These are phyloP conservation scores for Atethmia centrago DNA, from an alignment of 2,888 invertebrate genomes.

Conservation along the genomic window DNA sequence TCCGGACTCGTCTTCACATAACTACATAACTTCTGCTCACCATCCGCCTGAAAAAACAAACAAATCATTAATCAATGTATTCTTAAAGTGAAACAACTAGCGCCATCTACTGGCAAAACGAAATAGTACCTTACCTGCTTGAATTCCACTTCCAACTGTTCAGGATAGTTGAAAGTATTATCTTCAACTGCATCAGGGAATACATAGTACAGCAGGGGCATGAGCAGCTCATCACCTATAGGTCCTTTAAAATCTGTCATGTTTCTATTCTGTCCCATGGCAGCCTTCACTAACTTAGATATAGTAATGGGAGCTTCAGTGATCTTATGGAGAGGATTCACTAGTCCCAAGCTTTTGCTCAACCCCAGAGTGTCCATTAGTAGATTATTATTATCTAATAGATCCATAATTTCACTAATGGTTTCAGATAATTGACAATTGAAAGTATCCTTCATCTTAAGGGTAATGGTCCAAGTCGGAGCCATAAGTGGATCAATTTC, in stretches of 20 bases:
- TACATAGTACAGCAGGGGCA: conserved; percentile 94
- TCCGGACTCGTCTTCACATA: conserved; percentile 94
- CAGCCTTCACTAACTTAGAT: conserved; percentile 90
- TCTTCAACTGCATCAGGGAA: conserved; percentile 96
- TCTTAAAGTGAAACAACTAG: conserved; percentile 29
- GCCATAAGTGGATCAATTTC: conserved; percentile 96
- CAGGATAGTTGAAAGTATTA: conserved; percentile 89
- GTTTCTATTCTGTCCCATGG: conserved; percentile 87
- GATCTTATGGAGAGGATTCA: conserved; percentile 92
- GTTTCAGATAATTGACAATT: conserved; percentile 95
- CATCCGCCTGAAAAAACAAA: conserved; percentile 85
- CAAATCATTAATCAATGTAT: background rate
- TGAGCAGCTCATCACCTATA: conserved; percentile 93
- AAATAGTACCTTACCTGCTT: conserved; percentile 75
- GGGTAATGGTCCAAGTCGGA: conserved; percentile 94
- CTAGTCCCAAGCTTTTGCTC: conserved; percentile 86
- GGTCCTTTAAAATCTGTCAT: conserved; percentile 93
- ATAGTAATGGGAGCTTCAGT: conserved; percentile 95
- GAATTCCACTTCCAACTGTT: conserved; percentile 86
- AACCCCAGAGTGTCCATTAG: conserved; percentile 87
- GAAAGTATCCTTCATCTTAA: conserved; percentile 92
- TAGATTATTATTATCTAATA: conserved; percentile 90
- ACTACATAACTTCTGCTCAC: conserved; percentile 83
- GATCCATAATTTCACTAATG: conserved; percentile 92
- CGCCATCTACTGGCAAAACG: conserved; percentile 45